Conservation (phyloP, 2,113 vertebrate genomes). For the Scophthalmus maximus region DNA sequence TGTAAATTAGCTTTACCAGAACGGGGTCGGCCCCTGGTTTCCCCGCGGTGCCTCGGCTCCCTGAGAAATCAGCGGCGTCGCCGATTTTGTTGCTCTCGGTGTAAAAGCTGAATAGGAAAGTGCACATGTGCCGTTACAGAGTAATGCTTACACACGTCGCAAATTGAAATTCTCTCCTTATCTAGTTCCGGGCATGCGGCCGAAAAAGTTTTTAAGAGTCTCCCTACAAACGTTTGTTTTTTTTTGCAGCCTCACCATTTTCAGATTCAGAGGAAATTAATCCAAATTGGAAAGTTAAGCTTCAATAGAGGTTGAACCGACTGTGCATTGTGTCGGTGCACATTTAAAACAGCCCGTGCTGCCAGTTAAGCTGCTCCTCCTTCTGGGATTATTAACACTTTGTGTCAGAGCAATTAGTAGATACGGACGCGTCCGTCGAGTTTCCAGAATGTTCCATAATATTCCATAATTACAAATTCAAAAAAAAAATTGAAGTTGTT, state of each 20-base stretch:
- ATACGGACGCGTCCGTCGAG: neutral
- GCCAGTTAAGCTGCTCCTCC: conserved; percentile 33
- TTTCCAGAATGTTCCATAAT: neutral
- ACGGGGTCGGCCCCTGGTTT: conserved; percentile 24
- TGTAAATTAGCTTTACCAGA: neutral
- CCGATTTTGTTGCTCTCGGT: conserved; percentile 45
- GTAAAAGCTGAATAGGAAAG: conserved; percentile 41
- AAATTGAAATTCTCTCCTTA: conserved; percentile 62
- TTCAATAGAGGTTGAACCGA: conserved; percentile 43
- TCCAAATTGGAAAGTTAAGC: conserved; percentile 69
- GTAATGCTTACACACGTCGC: conserved; percentile 37
- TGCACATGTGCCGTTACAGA: conserved; percentile 40
- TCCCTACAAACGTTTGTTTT: conserved; percentile 44
- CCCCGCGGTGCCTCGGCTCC: conserved; percentile 17
- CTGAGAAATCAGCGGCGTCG: conserved; percentile 32
- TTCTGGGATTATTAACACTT: conserved; percentile 22
- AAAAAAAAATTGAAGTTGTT: neutral
- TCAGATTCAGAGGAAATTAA: conserved; percentile 46
- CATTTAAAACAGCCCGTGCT: conserved; percentile 29
- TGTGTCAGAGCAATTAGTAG: conserved; percentile 21
- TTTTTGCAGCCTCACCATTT: conserved; percentile 61
- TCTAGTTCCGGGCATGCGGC: conserved; percentile 51
- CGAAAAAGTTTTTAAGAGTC: conserved; percentile 61
- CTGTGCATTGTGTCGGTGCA: conserved; percentile 33
- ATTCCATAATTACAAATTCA: no score